A percentile compares a stretch with the other conserved stretches of the same genome.
phyloP scores from a whole-genome alignment of 2,113 vertebrate genomes.

The Notechis scutatus region DNA sequence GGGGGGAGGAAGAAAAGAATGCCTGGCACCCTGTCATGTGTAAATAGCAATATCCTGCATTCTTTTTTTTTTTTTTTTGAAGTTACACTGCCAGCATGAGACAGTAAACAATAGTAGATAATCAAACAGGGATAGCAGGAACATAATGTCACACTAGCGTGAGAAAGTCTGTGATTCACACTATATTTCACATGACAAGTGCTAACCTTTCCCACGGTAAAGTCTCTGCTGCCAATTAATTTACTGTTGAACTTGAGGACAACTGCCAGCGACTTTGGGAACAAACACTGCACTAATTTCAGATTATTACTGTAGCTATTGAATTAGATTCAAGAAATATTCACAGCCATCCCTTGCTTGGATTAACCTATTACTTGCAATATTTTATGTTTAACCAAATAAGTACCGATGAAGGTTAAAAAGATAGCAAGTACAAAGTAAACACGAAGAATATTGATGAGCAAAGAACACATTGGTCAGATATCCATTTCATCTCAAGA shows the following conservation, averaged over 20 bases:
- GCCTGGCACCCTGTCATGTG: slow-evolving; percentile 46
- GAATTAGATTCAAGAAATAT: slow-evolving; percentile 59
- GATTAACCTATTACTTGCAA: slow-evolving; percentile 18
- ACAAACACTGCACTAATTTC: slow-evolving; percentile 59
- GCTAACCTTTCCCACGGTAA: slow-evolving; percentile 78
- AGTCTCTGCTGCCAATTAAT: slow-evolving; percentile 63
- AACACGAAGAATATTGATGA: not conserved
- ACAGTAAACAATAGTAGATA: slow-evolving; percentile 72
- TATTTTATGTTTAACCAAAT: slow-evolving; percentile 10
- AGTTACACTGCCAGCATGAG: slow-evolving; percentile 70
- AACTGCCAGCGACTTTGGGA: slow-evolving; percentile 75
- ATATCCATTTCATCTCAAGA: not conserved
- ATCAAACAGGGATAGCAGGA: slow-evolving; percentile 69
- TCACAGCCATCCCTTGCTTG: slow-evolving; percentile 33
- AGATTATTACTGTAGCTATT: slow-evolving; percentile 52
- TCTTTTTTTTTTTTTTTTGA: slow-evolving; percentile 48
- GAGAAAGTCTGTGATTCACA: slow-evolving; percentile 73
- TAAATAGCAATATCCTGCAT: slow-evolving; percentile 66
- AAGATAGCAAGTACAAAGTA: not conserved
- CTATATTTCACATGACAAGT: slow-evolving; percentile 40
- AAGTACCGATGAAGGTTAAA: not conserved
- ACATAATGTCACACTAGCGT: slow-evolving; percentile 71
- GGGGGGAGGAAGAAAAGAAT: slow-evolving; percentile 1
- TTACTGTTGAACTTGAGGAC: slow-evolving; percentile 61
- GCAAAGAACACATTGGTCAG: not conserved